Percentiles rank a stretch among this genome's conserved stretches.
Conservation (phyloP, 2,888 invertebrate genomes). For the Lepidonotus clava region DNA sequence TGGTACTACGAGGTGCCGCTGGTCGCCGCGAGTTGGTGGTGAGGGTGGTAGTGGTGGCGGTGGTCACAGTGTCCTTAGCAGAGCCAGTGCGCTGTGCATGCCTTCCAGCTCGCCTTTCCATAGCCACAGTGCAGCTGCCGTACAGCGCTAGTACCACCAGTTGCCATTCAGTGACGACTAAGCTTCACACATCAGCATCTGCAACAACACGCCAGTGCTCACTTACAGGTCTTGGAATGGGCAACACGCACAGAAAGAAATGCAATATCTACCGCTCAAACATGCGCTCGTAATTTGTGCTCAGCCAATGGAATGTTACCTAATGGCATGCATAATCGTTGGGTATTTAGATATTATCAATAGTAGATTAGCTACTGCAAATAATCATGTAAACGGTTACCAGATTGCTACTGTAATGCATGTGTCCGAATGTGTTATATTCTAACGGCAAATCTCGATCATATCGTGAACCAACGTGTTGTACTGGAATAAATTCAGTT, state of each 20-base stretch:
- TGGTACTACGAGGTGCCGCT: neutral
- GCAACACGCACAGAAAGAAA: neutral
- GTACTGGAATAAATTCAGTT: too few relatives aligned
- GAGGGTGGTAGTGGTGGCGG: neutral
- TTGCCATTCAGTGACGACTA: constrained; percentile 22
- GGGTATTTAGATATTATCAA: too few relatives aligned
- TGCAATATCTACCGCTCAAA: too few relatives aligned
- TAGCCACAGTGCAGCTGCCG: constrained; percentile 12
- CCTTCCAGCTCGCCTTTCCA: neutral
- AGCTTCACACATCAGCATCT: constrained; percentile 5
- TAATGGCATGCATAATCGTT: neutral
- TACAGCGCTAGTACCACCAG: neutral
- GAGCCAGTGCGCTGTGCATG: constrained; percentile 6
- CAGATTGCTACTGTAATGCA: too few relatives aligned
- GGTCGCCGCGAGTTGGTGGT: neutral
- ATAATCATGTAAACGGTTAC: too few relatives aligned
- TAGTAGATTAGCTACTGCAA: too few relatives aligned
- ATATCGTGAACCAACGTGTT: too few relatives aligned
- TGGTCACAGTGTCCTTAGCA: neutral
- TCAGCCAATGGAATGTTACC: neutral
- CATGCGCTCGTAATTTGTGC: neutral
- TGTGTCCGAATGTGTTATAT: too few relatives aligned
- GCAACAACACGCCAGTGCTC: constrained; percentile 20
- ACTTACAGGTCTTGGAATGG: neutral
- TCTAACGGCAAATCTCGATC: too few relatives aligned